These are phyloP conservation scores for Nestor notabilis DNA, from an alignment of 2,113 vertebrate genomes.

Conservation along the genomic window DNA sequence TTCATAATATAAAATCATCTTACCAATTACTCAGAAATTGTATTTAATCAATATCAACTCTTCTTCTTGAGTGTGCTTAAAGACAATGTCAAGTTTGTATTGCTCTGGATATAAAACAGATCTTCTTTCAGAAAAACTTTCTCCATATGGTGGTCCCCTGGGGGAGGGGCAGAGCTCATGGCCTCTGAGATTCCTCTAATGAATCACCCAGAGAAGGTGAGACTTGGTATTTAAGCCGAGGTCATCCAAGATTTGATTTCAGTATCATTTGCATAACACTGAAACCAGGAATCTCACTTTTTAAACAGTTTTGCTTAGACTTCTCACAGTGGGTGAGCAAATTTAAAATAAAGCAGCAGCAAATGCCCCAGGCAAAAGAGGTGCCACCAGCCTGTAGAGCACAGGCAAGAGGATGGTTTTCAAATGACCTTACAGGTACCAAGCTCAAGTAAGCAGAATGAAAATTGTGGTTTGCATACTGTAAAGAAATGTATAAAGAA, in stretches of 20 bases:
- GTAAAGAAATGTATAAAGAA: background rate
- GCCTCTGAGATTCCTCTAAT: constrained; percentile 11
- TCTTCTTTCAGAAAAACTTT: background rate
- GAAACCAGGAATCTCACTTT: background rate
- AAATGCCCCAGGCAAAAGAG: background rate
- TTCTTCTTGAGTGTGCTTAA: constrained; percentile 41
- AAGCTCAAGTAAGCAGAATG: background rate
- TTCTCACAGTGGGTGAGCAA: background rate
- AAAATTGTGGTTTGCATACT: background rate
- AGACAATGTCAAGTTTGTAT: constrained; percentile 13
- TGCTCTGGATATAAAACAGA: constrained; percentile 25
- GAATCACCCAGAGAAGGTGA: constrained; percentile 32
- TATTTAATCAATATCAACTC: constrained; percentile 44
- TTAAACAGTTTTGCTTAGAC: background rate
- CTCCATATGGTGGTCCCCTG: background rate
- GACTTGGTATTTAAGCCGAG: background rate
- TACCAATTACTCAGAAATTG: constrained; percentile 47
- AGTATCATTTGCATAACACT: background rate
- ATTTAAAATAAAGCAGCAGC: background rate
- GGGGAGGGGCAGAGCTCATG: background rate
- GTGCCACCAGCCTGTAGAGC: background rate
- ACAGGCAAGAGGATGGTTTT: background rate
- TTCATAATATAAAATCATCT: constrained; percentile 57
- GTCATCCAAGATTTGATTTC: constrained; percentile 28
- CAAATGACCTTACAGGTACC: background rate